Base-by-base conservation (phyloP, 2,797 vertebrate species). In the Amblyraja radiata region DNA sequence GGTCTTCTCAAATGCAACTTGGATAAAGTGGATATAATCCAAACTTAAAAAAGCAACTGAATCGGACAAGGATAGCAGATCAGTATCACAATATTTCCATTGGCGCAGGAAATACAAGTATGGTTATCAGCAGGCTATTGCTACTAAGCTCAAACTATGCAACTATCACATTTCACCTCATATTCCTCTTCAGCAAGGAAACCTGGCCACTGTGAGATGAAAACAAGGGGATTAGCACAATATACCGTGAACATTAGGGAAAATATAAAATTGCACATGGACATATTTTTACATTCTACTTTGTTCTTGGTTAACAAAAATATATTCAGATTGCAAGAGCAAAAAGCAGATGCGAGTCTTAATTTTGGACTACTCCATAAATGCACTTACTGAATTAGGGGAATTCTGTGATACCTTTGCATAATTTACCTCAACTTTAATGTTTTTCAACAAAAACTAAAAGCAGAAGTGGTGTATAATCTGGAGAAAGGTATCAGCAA, bases 151-250 rank as follows among this genome's bases (percentile, higher is more conserved):
- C 71, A 92, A 92, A 92, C 71, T 76, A 92, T 54, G 39, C 68
- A 92, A 73, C 39, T 92, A 92, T 46, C 25, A 76, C 73, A 92
- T 92, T 94, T 97, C 97, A 98, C 97, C 97, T 98, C 96, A 96
- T 96, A 94, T 95, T 96, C 95, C 95, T 97, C 97, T 96, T 98
- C 97, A 97, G 95, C 95, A 96, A 95, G 95, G 96, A 96, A 95
- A 97, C 96, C 95, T 97, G 97, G 95, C 95, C 95, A 95, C 97
- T 98, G 97, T 97, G 71, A 95, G 94, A 96, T 94, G 96, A 95
- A 97, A 97, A 97, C 93, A 96, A 95, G 95, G 84, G 96, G 90
- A 92, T 92, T 92, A 92, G 90, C 68, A 91, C 36, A 74, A 76
- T 88, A 88, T n/a, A 36, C n/a, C n/a, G 71, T 92, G 28, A 54